Evolutionary conservation across 2,888 invertebrate species (phyloP), one percentile per base, ranked within the genome.

Genomic region (Ischnus inquisitorius): DNA sequence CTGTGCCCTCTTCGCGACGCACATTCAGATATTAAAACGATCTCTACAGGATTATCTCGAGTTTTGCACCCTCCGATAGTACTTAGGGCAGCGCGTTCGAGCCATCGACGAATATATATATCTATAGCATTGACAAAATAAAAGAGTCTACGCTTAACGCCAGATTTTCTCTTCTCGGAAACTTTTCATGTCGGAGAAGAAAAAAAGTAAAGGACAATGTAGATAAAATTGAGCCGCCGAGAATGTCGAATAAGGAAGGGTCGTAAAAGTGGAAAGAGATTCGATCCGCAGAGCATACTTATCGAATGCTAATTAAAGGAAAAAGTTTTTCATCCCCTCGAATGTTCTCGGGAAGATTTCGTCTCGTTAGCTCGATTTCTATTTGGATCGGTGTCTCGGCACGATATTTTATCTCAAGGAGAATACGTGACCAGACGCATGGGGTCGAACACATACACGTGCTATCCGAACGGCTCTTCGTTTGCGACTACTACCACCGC

Each of bases 21-120:
- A 8, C 62, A 68, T 62, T 51, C 67, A 72, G 54, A 80, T 78
- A 84, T 84, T 81, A 69, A 81, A 84, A 78, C 78, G 78, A 81
- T 81, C 74, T 71, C 54, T 60, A 3, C 62, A 22, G 74, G 78
- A 78, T 78, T 69, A 84, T 84, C 77, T 77, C 77, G 54, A 78
- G 69, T 62, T 28, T 81, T 81, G 51, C 81, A 83, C 77, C 80
- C 74, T 74, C 46, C 39, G 54, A 79, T 46, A 65, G 6, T 68
- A 48, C 16, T 51, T 48, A 48, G 28, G 43, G 43, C 43, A 54
- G 12, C 54, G 54, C 34, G 34, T 34, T 34, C 62, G 48, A 28
- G 34, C 57, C 34, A 43, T 72, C 72, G 76, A 76, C 57, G 67
- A 80, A 67, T 19, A 51, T 67, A 54, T 71, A 65, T 76, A 39